Conservation (phyloP, 2,888 invertebrate genomes). For the Thera obeliscata region DNA sequence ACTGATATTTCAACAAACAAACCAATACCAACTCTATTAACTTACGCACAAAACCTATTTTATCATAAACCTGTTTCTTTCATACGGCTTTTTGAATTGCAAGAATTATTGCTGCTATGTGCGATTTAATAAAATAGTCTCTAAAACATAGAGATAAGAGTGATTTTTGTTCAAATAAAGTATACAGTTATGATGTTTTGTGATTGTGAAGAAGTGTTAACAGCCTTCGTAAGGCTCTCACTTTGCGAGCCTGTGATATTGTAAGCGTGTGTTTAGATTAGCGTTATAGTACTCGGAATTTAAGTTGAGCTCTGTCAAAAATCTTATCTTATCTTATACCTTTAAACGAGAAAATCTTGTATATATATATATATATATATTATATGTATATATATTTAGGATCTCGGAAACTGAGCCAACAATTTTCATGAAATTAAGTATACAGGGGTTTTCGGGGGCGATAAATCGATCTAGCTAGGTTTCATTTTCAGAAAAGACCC, state of each 20-base stretch:
- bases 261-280: conserved; percentile 48
- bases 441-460: too few relatives aligned
- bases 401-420: too few relatives aligned
- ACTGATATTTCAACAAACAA: conserved; percentile 3
- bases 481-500: too few relatives aligned
- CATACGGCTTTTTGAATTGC: background rate
- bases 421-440: too few relatives aligned
- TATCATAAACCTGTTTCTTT: background rate
- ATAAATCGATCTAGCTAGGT: too few relatives aligned
- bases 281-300: background rate
- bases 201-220: conserved; percentile 29
- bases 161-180: conserved; percentile 12
- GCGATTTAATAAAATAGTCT: background rate
- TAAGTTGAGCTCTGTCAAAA: too few relatives aligned
- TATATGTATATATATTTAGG: too few relatives aligned
- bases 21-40: conserved; percentile 1
- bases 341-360: too few relatives aligned
- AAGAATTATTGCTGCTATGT: conserved; percentile 2
- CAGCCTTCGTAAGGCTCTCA: conserved; percentile 61
- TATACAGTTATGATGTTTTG: conserved; percentile 38
- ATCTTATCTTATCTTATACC: too few relatives aligned
- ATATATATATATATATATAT: too few relatives aligned
- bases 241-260: conserved; percentile 47
- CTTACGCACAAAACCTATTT: conserved; percentile 2
- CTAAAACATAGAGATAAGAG: conserved; percentile 9